phyloP scores from a whole-genome alignment of 2,797 vertebrate genomes.

The Fistularia tabacaria region DNA sequence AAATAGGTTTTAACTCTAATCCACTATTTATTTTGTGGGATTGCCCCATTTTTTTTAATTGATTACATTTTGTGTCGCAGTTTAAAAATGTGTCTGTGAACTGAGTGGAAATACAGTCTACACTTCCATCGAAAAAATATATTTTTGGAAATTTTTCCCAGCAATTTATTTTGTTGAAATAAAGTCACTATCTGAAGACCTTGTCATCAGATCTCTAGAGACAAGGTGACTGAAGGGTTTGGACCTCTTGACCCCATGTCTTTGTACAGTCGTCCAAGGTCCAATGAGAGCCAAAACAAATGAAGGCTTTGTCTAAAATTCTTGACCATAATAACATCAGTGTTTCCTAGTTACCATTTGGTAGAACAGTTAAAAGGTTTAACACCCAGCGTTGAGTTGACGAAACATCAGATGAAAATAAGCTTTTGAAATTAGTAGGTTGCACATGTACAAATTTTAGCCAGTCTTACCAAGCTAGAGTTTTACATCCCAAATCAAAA shows the following conservation, averaged over 20 bases:
- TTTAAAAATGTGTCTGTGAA: too few relatives aligned
- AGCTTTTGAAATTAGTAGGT: neutral
- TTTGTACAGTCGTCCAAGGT: constrained; percentile 28
- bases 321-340: constrained; percentile 13
- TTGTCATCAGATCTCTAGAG: constrained; percentile 40
- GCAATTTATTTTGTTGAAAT: constrained; percentile 14
- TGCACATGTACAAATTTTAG: too few relatives aligned
- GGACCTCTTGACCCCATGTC: constrained; percentile 48
- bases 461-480: too few relatives aligned
- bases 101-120: too few relatives aligned
- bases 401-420: neutral
- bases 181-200: constrained; percentile 18
- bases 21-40: neutral
- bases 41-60: too few relatives aligned
- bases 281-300: constrained; percentile 27
- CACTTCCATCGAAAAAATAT: too few relatives aligned
- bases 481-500: too few relatives aligned
- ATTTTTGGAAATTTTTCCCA: constrained; percentile 2
- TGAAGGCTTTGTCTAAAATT: constrained; percentile 40
- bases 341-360: constrained; percentile 2
- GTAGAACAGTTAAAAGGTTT: neutral
- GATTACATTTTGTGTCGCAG: too few relatives aligned
- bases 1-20: constrained; percentile 6
- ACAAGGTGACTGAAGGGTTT: constrained; percentile 42
- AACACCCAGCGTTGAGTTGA: neutral